Percentiles rank a stretch among this genome's conserved stretches.
phyloP scores from a whole-genome alignment of 2,113 vertebrate species.

The Fregetta grallaria region DNA sequence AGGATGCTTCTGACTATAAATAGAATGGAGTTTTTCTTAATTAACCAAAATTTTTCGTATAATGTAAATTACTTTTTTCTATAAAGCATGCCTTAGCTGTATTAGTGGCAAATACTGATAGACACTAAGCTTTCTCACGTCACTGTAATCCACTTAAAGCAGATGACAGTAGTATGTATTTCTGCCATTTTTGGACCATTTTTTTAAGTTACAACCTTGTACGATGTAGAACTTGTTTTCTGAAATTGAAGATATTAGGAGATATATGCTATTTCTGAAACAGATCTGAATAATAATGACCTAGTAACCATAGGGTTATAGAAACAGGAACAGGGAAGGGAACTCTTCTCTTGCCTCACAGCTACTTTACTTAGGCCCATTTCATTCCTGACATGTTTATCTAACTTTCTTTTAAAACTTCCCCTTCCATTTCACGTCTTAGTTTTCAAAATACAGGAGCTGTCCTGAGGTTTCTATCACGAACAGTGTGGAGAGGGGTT shows the following conservation, averaged over 20 bases:
- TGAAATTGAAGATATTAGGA: neutral
- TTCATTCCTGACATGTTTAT: neutral
- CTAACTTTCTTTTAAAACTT: neutral
- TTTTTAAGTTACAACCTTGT: neutral
- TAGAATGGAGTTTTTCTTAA: neutral
- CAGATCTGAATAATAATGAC: neutral
- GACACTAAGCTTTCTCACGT: neutral
- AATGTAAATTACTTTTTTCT: neutral
- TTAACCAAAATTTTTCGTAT: neutral
- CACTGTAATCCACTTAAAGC: neutral
- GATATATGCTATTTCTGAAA: neutral
- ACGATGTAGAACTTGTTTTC: neutral
- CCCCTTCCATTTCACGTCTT: neutral
- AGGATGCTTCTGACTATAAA: neutral
- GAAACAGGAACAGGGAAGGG: neutral
- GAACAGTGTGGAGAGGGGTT: neutral
- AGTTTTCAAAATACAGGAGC: neutral
- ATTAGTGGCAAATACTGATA: neutral
- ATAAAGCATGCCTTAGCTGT: neutral
- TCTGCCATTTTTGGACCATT: neutral
- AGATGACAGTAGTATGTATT: neutral
- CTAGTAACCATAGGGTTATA: neutral
- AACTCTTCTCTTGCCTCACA: neutral
- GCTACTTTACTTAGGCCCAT: neutral
- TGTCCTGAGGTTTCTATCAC: neutral